phyloP scores from a whole-genome alignment of 1,140 invertebrate genomes.

The Drosophila melanica region DNA sequence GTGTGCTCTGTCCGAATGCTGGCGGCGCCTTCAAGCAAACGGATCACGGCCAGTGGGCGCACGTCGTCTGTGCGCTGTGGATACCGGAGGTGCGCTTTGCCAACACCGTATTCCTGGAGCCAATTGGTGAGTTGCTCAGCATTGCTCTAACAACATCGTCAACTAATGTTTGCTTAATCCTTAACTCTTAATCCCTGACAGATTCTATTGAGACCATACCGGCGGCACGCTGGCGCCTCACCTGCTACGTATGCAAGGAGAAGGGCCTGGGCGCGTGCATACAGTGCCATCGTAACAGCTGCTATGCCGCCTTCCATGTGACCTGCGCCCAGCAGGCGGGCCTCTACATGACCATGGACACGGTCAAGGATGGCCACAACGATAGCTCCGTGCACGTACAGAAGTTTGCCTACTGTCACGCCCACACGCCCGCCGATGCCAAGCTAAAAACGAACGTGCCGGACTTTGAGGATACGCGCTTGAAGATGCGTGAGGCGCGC shows the following conservation, averaged over 20 bases:
- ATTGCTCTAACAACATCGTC: neutral
- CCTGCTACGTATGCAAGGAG: conserved; percentile 98
- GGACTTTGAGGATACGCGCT: conserved; percentile 78
- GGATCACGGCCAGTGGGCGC: conserved; percentile 97
- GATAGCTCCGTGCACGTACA: conserved; percentile 92
- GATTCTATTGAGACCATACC: conserved; percentile 98
- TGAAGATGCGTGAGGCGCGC: conserved; percentile 91
- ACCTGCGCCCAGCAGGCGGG: conserved; percentile 99
- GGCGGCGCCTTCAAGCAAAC: conserved; percentile 99
- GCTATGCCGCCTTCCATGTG: conserved; percentile 99
- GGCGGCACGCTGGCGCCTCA: conserved; percentile 96
- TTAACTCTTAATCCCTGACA: conserved; percentile 27
- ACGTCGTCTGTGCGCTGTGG: conserved; percentile 99
- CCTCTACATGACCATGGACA: conserved; percentile 98
- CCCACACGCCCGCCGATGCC: conserved; percentile 94
- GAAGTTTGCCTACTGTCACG: conserved; percentile 98
- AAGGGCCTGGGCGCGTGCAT: conserved; percentile 97
- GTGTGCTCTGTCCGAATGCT: conserved; percentile 98
- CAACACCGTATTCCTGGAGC: conserved; percentile 98
- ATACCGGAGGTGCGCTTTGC: conserved; percentile 99
- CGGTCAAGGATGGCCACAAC: conserved; percentile 90
- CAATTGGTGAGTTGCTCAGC: conserved; percentile 87
- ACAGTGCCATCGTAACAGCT: conserved; percentile 98
- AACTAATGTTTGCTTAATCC: neutral
- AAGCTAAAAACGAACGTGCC: conserved; percentile 75